phyloP scores from a whole-genome alignment of 2,888 invertebrate species.

The Xylota segnis region DNA sequence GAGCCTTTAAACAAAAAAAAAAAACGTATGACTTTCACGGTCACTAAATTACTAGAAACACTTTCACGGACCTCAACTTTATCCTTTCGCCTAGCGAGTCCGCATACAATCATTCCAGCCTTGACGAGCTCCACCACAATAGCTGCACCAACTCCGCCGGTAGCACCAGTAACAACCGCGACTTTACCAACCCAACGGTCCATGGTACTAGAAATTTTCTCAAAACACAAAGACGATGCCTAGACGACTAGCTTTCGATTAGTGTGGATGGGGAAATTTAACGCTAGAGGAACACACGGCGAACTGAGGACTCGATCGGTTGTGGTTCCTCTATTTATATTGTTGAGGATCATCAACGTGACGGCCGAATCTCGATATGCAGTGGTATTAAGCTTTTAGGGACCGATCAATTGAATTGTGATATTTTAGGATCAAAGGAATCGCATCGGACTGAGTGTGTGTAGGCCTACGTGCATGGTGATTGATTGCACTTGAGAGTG shows the following conservation, averaged over 20 bases:
- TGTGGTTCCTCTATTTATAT: slow-evolving; percentile 72
- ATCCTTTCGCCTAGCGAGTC: slow-evolving; percentile 78
- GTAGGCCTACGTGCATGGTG: slow-evolving; percentile 13
- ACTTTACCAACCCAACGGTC: slow-evolving; percentile 78
- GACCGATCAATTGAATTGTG: slow-evolving; percentile 61
- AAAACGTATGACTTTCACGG: neutral
- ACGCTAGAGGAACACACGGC: slow-evolving; percentile 61
- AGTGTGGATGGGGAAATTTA: slow-evolving; percentile 31
- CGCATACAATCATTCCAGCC: slow-evolving; percentile 79
- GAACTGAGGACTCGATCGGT: slow-evolving; percentile 64
- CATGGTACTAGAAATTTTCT: slow-evolving; percentile 58
- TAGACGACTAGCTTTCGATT: slow-evolving; percentile 7
- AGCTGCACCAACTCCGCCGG: slow-evolving; percentile 78
- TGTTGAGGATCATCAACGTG: slow-evolving; percentile 55
- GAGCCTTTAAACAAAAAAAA: slow-evolving; percentile 64
- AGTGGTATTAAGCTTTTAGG: slow-evolving; percentile 42
- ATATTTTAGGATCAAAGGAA: slow-evolving; percentile 74
- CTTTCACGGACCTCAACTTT: slow-evolving; percentile 78
- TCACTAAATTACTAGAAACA: neutral
- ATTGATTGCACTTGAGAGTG: slow-evolving; percentile 52
- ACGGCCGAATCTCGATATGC: slow-evolving; percentile 15
- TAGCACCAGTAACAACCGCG: slow-evolving; percentile 78
- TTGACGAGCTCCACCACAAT: slow-evolving; percentile 78
- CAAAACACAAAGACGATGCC: slow-evolving; percentile 16
- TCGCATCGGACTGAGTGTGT: slow-evolving; percentile 18